A percentile compares a stretch with the other conserved stretches of the same genome.
These are phyloP conservation scores for Heliothis peltigera DNA, from an alignment of 2,888 invertebrate genomes.

Conservation along the genomic window DNA sequence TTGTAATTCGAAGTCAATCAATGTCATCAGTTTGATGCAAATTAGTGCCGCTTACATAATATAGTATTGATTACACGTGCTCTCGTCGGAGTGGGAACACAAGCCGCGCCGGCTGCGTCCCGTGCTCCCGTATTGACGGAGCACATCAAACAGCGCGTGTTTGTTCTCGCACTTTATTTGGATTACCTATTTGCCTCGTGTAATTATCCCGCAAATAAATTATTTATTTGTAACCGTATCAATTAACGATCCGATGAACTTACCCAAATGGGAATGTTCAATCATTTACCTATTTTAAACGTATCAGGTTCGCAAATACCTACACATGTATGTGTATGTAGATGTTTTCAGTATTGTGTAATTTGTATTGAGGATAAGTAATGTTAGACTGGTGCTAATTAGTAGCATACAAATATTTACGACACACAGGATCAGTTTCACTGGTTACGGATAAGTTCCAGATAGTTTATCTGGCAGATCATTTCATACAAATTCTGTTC, in stretches of 20 bases:
- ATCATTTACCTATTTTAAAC: conserved; percentile 13
- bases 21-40: not conserved
- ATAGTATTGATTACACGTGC: not conserved
- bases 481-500: no score
- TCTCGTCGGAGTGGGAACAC: not conserved
- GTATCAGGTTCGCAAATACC: not conserved
- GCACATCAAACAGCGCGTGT: conserved; percentile 32
- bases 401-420: no score
- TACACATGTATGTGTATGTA: no score
- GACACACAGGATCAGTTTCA: no score
- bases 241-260: conserved; percentile 32
- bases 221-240: conserved; percentile 34
- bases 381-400: not conserved
- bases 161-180: conserved; percentile 36
- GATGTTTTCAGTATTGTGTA: not conserved
- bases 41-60: not conserved
- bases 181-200: conserved; percentile 34
- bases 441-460: no score
- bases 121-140: conserved; percentile 40
- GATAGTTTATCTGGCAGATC: no score
- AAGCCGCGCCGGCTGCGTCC: conserved; percentile 5
- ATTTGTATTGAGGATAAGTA: not conserved
- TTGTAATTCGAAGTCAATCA: not conserved
- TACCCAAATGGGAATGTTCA: conserved; percentile 4
- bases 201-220: conserved; percentile 50